Percentiles rank a stretch among this genome's conserved stretches.
phyloP scores from a whole-genome alignment of 1,140 invertebrate genomes.

The Temnothorax curvispinosus region DNA sequence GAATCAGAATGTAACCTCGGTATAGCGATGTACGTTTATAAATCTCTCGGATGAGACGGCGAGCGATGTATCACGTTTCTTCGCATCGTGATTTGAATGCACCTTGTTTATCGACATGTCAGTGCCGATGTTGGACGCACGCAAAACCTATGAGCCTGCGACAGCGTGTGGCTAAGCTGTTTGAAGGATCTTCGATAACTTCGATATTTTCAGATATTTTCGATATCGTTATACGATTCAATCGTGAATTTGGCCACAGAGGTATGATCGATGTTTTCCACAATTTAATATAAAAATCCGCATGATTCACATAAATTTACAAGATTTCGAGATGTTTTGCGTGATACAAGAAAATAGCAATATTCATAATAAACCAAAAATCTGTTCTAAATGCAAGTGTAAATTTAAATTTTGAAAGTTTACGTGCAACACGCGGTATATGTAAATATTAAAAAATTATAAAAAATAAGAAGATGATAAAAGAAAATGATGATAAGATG shows the following conservation, averaged over 20 bases:
- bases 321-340: neutral
- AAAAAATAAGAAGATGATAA: neutral
- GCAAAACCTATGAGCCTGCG: neutral
- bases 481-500: too few relatives aligned
- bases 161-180: neutral
- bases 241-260: constrained; percentile 11
- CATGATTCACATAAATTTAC: neutral
- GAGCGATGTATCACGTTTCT: constrained; percentile 18
- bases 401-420: neutral
- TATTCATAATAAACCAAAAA: neutral
- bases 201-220: neutral
- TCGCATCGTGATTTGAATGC: neutral
- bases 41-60: neutral
- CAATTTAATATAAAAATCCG: neutral
- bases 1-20: constrained; percentile 12
- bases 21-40: neutral
- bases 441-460: neutral
- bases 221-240: neutral
- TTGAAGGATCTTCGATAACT: neutral
- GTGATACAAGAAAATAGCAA: neutral
- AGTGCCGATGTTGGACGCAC: neutral
- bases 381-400: neutral
- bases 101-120: constrained; percentile 36
- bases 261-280: neutral
- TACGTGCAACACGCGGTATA: neutral